phyloP scores from a whole-genome alignment of 2,113 vertebrate genomes.

The Ibidorhyncha struthersii region DNA sequence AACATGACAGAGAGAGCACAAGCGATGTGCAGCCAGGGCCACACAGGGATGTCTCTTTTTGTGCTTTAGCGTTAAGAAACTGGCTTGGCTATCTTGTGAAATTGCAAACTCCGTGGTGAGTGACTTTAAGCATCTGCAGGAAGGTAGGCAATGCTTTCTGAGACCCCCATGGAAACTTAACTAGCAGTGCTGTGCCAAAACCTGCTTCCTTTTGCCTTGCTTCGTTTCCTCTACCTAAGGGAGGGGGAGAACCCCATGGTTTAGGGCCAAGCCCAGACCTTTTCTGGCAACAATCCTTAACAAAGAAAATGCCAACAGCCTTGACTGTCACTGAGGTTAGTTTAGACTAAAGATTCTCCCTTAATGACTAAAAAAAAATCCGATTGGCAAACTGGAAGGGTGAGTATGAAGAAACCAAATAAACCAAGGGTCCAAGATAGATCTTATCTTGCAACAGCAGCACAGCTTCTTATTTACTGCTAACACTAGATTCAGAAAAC shows the following conservation, averaged over 20 bases:
- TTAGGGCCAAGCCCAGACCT: background rate
- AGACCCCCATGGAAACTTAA: background rate
- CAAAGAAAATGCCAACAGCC: background rate
- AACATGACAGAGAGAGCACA: background rate
- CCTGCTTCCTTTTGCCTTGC: background rate
- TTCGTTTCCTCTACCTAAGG: background rate
- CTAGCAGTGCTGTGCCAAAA: background rate
- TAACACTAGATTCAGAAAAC: background rate
- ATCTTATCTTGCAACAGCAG: background rate
- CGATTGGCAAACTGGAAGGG: background rate
- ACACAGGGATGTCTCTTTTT: background rate
- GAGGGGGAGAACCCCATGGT: background rate
- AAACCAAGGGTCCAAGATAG: background rate
- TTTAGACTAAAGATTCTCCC: background rate
- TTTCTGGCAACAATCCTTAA: background rate
- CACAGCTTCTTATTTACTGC: background rate
- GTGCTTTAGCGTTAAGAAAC: background rate
- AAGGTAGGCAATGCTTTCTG: background rate
- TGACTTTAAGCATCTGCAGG: background rate
- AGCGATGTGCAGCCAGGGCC: rapidly evolving
- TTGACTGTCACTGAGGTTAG: background rate
- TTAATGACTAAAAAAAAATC: background rate
- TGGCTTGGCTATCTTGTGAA: background rate
- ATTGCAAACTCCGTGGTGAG: background rate
- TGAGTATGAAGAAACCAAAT: background rate